Base-by-base conservation (phyloP, 2,797 vertebrate species). In the Megalops cyprinoides region DNA sequence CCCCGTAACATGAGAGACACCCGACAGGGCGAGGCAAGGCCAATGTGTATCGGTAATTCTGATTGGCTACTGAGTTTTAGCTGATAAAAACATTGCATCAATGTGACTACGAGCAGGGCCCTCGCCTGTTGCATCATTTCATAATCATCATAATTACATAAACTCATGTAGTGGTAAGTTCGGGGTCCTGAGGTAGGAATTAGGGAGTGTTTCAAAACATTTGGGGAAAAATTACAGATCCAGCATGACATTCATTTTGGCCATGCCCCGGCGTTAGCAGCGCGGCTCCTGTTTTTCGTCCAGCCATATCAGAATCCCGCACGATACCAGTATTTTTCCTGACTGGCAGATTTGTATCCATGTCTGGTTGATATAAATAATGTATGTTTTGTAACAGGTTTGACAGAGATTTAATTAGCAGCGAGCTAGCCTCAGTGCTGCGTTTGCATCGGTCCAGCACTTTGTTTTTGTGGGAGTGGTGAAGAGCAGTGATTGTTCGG, bases 21-120 rank as follows among this genome's bases (percentile, higher is more conserved):
- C 74, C 79, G 49, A 23, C 79, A 42, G 74, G 65, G 74, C 49
- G 48, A 51, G 53, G 55, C 46, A 37, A 79, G 31, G 28, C 25
- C 51, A 76, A 65, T 79, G 48, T 44, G 18, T 73, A 53, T 79
- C 78, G 73, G 62, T 79, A 79, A 69, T 79, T 73, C 78, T 71
- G 46, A 73, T 69, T 55, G 49, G 62, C 39, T 79, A 79, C 71
- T 79, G 60, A 53, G 62, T 79, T 79, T 79, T 55, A 79, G 65
- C 48, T 12, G 34, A 42, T 51, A 53, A 39, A 37, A 51, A 71
- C 23, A 69, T 46, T 46, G 56, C 53, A 25, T 71, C n/a, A 31
- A 25, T 15, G 28, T 49, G 25, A 28, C 60, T 48, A 25, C 55
- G 15, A 15, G 62, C 62, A 39, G 28, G 31, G 31, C 28, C 46